Conservation (phyloP, 2,113 vertebrate species). For the Chitala chitala region DNA sequence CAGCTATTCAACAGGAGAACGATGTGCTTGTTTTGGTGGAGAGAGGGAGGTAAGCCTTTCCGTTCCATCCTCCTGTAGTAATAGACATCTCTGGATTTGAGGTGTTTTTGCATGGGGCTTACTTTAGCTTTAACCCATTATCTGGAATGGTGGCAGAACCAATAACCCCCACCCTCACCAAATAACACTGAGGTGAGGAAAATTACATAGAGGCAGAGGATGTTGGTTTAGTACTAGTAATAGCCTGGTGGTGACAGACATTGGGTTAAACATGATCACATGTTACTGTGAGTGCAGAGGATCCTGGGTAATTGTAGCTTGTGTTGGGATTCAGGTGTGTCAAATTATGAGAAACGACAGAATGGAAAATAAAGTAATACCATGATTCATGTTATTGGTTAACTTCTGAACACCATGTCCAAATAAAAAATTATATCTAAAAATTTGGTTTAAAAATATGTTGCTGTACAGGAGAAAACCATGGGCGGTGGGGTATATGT, state of each 20-base stretch:
- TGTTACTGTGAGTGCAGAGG: background rate
- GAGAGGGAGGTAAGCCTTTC: constrained; percentile 71
- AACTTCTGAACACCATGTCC: no score
- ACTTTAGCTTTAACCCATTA: no score
- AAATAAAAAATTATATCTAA: no score
- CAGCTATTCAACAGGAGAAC: constrained; percentile 80
- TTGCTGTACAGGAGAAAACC: background rate
- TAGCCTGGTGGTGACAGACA: background rate
- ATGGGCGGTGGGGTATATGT: background rate
- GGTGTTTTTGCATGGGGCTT: no score
- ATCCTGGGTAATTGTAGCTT: constrained; percentile 1
- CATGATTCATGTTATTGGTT: no score
- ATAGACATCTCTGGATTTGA: background rate
- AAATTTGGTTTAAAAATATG: no score
- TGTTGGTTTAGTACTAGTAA: background rate
- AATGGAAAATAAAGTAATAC: background rate
- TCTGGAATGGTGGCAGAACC: background rate
- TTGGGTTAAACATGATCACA: background rate
- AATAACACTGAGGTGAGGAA: background rate
- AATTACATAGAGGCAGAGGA: background rate
- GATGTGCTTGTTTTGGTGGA: constrained; percentile 90
- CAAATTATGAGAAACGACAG: background rate
- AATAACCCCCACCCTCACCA: background rate
- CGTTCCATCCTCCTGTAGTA: background rate
- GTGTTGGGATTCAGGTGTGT: background rate